These are phyloP conservation scores for Cebus imitator DNA, from an alignment of 2,113 vertebrate genomes.

Conservation along the genomic window DNA sequence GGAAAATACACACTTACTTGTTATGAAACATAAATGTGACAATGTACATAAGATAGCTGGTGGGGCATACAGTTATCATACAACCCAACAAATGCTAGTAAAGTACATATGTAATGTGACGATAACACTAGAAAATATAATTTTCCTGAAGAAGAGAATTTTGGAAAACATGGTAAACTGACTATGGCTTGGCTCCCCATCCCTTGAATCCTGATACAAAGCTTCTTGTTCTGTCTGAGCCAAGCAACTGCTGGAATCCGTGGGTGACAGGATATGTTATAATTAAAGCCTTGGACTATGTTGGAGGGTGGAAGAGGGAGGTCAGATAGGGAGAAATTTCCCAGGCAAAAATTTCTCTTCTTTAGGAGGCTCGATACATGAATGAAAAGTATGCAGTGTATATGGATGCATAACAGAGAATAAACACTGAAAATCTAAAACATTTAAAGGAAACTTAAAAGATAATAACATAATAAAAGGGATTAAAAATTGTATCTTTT, in stretches of 20 bases:
- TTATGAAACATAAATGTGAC: not conserved
- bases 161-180: not conserved
- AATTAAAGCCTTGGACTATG: not conserved
- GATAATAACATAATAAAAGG: not conserved
- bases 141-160: not conserved
- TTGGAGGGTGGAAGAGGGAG: not conserved
- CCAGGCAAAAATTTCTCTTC: too few relatives aligned
- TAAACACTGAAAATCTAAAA: not conserved
- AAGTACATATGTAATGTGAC: too few relatives aligned
- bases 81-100: not conserved
- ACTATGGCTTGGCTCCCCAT: not conserved
- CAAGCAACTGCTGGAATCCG: not conserved
- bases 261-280: not conserved
- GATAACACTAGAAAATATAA: not conserved
- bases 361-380: not conserved
- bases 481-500: not conserved
- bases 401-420: not conserved
- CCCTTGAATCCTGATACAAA: not conserved
- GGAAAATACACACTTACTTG: not conserved
- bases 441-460: not conserved
- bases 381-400: not conserved
- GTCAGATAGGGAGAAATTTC: not conserved
- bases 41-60: not conserved
- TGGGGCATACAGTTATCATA: not conserved
- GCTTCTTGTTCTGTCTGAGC: not conserved